Base-by-base conservation (phyloP, 2,888 invertebrate genomes). In the Drosophila multiciliata region DNA sequence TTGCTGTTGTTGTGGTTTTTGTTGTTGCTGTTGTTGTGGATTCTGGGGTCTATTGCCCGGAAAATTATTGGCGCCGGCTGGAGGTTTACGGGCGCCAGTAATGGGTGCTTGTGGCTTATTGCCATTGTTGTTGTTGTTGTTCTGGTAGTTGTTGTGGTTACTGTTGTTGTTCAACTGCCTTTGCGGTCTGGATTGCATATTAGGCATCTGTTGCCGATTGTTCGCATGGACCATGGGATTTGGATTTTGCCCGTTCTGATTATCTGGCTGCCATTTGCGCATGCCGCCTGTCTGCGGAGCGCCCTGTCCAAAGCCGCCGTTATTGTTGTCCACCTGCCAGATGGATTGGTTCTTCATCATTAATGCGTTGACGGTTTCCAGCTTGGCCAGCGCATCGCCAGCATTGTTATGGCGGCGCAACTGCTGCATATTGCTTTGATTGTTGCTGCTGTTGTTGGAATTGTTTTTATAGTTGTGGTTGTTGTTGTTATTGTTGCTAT, bases 251-350 rank as follows among this genome's bases (percentile, higher is more conserved):
- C 23, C 54, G 4, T 3, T 7, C 3, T 32, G 49, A 15, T 50
- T 58, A 12, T 49, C 66, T 1, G 55, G 26, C 40, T 11, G 59
- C 40, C 68, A 59, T 20, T 71, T 76, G 35, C 73, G 62, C 42
- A 55, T 48, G 15, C 36, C 61, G 5, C 35, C 50, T 0, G 20
- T 9, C 32, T 64, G 70, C 9, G 40, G 26, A 26, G 48, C 64
- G 11, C 57, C 42, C 17, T 38, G 59, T 3, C 54, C 58, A 17
- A 75, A 62, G n/a, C 55, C 55, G 12, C 38, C 53, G n/a, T 49
- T 71, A n/a, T 58, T 75, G 38, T 71, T 78, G 52, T 78, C 78
- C 33, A 66, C 66, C 42, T 71, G 78, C 78, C 75, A 78, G 42
- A 66, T 70, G 23, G 77, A 59, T 35, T 64, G 70, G 17, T 50